Conservation (phyloP, 1,140 invertebrate genomes). For the Tachypleus tridentatus region DNA sequence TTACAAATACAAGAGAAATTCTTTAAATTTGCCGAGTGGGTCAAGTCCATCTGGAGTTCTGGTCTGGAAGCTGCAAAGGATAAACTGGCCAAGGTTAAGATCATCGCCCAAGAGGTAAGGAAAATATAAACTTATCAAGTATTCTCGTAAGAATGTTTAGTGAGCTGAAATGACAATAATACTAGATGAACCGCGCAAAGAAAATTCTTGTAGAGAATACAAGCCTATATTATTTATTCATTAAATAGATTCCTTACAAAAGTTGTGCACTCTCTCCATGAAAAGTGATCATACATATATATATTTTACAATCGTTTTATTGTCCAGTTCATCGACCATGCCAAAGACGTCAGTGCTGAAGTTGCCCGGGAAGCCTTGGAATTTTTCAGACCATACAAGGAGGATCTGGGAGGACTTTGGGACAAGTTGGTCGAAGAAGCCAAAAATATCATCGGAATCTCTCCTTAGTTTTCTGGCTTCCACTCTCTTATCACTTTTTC, state of each 20-base stretch:
- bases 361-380: conserved; percentile 14
- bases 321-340: conserved; percentile 14
- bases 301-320: not conserved
- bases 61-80: conserved; percentile 13
- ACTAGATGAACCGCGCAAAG: too few relatives aligned
- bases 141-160: too few relatives aligned
- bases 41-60: conserved; percentile 8
- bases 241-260: too few relatives aligned
- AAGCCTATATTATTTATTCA: too few relatives aligned
- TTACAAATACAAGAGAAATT: conserved; percentile 16
- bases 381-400: conserved; percentile 18
- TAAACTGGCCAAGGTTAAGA: conserved; percentile 13
- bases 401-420: conserved; percentile 15
- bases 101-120: conserved; percentile 14
- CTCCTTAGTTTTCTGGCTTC: too few relatives aligned
- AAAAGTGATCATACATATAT: too few relatives aligned
- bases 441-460: conserved; percentile 13
- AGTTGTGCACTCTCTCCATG: too few relatives aligned
- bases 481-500: too few relatives aligned
- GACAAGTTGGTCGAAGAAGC: conserved; percentile 11
- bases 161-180: too few relatives aligned
- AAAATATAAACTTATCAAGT: not conserved
- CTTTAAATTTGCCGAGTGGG: conserved; percentile 17
- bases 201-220: too few relatives aligned
- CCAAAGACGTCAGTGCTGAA: conserved; percentile 16